These are phyloP conservation scores for Chrysopilus asiliformis DNA, from an alignment of 2,888 invertebrate genomes.

Conservation along the genomic window DNA sequence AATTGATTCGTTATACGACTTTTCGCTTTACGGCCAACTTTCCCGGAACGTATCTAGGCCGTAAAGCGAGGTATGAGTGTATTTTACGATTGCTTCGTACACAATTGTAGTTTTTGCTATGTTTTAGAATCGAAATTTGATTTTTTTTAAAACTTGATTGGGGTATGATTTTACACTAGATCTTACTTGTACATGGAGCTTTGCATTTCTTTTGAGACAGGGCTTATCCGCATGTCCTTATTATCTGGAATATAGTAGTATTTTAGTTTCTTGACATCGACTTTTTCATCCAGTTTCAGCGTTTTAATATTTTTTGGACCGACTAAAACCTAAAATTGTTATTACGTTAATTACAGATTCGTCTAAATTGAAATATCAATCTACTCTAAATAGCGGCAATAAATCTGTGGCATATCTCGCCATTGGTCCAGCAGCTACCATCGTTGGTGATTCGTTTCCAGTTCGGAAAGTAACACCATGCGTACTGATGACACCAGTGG, in stretches of 20 bases:
- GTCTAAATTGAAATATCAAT: too few relatives aligned
- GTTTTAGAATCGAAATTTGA: too few relatives aligned
- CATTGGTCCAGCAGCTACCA: conserved; percentile 76
- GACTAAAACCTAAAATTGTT: too few relatives aligned
- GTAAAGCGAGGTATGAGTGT: too few relatives aligned
- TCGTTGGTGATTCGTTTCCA: conserved; percentile 52
- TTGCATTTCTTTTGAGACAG: conserved; percentile 53
- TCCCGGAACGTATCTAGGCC: too few relatives aligned
- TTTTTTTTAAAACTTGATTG: too few relatives aligned
- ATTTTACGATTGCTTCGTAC: too few relatives aligned
- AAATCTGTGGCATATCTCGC: conserved; percentile 67
- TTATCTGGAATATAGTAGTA: conserved; percentile 67
- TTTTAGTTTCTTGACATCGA: conserved; percentile 52
- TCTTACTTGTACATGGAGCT: conserved; percentile 43
- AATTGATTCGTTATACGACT: too few relatives aligned
- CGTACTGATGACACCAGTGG: conserved; percentile 42
- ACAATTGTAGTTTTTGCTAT: too few relatives aligned
- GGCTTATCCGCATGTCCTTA: conserved; percentile 58
- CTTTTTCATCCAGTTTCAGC: conserved; percentile 45
- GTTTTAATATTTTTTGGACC: too few relatives aligned
- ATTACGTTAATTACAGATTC: too few relatives aligned
- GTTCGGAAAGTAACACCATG: conserved; percentile 56
- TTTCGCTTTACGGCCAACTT: too few relatives aligned
- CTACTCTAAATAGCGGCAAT: conserved; percentile 55
- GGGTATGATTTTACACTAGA: not conserved